These are phyloP conservation scores for Pelodytes ibericus DNA, from an alignment of 2,797 vertebrate genomes.

Conservation along the genomic window DNA sequence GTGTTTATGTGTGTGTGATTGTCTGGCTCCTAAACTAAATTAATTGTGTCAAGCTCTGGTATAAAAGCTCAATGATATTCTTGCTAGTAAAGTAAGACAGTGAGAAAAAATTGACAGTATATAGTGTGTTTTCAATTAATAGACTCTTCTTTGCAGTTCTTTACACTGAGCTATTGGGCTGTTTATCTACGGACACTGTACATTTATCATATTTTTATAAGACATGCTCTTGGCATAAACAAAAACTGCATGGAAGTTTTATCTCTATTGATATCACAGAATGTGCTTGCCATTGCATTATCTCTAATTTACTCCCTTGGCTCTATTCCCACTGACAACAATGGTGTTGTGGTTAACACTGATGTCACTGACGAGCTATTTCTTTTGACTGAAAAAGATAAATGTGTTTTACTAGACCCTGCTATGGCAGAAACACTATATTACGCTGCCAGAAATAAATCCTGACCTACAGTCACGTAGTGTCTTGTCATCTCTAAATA, in stretches of 20 bases:
- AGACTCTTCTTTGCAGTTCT: neutral
- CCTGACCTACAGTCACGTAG: conserved; percentile 59
- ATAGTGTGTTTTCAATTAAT: neutral
- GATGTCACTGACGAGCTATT: conserved; percentile 70
- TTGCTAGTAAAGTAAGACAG: too few relatives aligned
- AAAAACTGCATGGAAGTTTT: conserved; percentile 42
- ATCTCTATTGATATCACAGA: conserved; percentile 54
- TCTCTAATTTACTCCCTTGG: conserved; percentile 62
- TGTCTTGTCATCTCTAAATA: conserved; percentile 50
- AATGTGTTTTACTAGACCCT: conserved; percentile 69
- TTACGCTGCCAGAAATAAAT: conserved; percentile 60
- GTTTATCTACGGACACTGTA: neutral
- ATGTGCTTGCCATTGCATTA: conserved; percentile 53
- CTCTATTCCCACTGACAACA: conserved; percentile 64
- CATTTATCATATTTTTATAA: fast-evolving
- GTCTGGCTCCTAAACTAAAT: too few relatives aligned
- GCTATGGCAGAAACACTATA: conserved; percentile 62
- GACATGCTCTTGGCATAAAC: conserved; percentile 40
- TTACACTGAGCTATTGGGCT: neutral
- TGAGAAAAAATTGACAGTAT: too few relatives aligned
- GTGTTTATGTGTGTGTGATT: too few relatives aligned
- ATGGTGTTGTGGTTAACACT: conserved; percentile 64
- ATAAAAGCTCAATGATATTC: too few relatives aligned
- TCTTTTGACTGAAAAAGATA: conserved; percentile 68
- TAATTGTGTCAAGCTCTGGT: too few relatives aligned